Base-by-base conservation (phyloP, 2,113 vertebrate genomes). In the Caretta caretta region DNA sequence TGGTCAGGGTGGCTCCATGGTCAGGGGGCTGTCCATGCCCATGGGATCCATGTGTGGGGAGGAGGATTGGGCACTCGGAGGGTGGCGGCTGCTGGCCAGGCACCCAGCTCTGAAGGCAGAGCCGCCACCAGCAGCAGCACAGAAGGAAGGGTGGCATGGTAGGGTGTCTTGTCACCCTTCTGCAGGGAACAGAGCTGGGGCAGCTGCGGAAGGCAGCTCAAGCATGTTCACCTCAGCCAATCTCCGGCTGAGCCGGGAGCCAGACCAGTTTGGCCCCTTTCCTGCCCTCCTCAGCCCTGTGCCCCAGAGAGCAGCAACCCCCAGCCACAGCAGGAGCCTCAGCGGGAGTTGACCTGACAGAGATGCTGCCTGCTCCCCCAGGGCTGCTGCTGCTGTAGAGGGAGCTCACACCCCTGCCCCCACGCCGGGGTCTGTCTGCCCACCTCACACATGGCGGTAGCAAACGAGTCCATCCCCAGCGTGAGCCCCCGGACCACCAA, bases 361-460 rank as follows among this genome's bases (percentile, higher is more conserved):
- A 59, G n/a, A 76, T 8, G 4, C n/a, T 20, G 69, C 35, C 81
- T 3, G 85, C 2, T 53, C 14, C 4, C 4, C 42, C 42, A 42
- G 42, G 42, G 42, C 42, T 42, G 42, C 42, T 42, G 42, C 42
- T 94, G 13, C 86, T 95, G 35, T 31, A 27, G 10, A 11, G 8
- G n/a, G n/a, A 35, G 11, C 17, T 10, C 17, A 57, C 27, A 25
- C 6, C 27, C 8, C 6, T 24, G 5, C 19, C 53, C 48, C 2
- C 22, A 59, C 56, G 46, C 22, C 11, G 1, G n/a, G 19, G 48
- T 49, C 50, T 76, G 83, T 50, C 29, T 6, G 2, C 24, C 24
- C 57, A 5, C 7, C 56, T 19, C 4, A n/a, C 86, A 84, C 90
- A 84, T 84, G 97, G 98, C 96, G 3, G 97, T 90, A 62, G 96